phyloP scores from a whole-genome alignment of 2,113 vertebrate species.

The Narcine bancroftii region DNA sequence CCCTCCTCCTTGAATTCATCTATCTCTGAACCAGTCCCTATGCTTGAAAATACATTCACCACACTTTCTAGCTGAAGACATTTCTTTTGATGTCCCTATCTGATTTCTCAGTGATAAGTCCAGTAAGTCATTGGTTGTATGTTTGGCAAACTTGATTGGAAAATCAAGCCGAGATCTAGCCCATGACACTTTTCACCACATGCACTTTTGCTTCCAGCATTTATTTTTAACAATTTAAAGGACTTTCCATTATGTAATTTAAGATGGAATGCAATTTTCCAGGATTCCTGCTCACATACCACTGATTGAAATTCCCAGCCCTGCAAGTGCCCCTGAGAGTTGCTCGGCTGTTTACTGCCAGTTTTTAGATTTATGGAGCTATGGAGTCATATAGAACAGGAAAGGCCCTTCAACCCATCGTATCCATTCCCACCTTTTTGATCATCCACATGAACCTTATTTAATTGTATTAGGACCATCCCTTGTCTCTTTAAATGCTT shows the following conservation, averaged over 20 bases:
- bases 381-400: too few relatives aligned
- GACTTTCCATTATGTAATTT: not conserved
- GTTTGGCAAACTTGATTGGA: not conserved
- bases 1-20: too few relatives aligned
- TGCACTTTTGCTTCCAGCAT: not conserved
- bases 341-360: not conserved
- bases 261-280: not conserved
- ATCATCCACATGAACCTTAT: too few relatives aligned
- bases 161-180: not conserved
- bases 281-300: not conserved
- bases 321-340: not conserved
- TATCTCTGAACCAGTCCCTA: too few relatives aligned
- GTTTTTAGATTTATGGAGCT: not conserved
- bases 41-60: too few relatives aligned
- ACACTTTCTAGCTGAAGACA: too few relatives aligned
- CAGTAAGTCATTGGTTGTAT: not conserved
- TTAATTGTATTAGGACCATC: too few relatives aligned
- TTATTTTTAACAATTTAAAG: slow-evolving; percentile 10
- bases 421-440: too few relatives aligned
- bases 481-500: too few relatives aligned
- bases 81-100: too few relatives aligned
- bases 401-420: too few relatives aligned
- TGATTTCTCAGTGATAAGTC: too few relatives aligned
- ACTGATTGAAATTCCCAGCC: not conserved
- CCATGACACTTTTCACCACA: not conserved